Evolutionary conservation across 2,113 vertebrate species (phyloP), one percentile per base, ranked within the genome.

Genomic region (Buteo buteo): DNA sequence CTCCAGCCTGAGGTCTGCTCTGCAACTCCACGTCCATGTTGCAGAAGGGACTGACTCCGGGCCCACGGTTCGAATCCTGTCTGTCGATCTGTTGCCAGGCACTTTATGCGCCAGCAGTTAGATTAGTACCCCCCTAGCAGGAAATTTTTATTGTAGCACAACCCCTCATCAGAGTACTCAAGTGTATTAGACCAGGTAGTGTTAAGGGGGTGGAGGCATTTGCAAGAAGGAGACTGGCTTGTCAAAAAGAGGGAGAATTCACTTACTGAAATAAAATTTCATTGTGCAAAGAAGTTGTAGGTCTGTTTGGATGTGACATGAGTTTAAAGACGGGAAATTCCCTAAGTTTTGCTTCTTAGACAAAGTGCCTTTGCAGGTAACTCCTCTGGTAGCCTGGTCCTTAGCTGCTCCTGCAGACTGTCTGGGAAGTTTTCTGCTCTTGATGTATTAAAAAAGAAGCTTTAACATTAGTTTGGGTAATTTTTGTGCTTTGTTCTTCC

Each of bases 21-120:
- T 34, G 50, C 45, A n/a, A 21, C 1, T 6, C 44, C 10, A 7
- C 3, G 0, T 31, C 32, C 34, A 3, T 0, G 0, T 11, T 19
- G 21, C n/a, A 49, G 54, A 47, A n/a, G 9, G 45, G 50, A 20
- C 5, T 40, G 45, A 31, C n/a, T 58, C 44, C 8, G 10, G 55
- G 21, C 34, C 25, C 2, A 0, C 22, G 49, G 21, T n/a, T 86
- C 29, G 22, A 21, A 28, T 40, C 36, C 32, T 45, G 49, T 20
- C 34, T 24, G 9, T 61, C 26, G 34, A 50, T 58, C 50, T 58
- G 42, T 24, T 70, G 10, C 26, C 76, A 36, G 40, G 49, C 44
- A 5, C 70, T 42, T 13, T 31, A n/a, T 1, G 1, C 2, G 1
- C n/a, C 31, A 65, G 38, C 3, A 10, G 12, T 40, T 36, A 47